These are phyloP conservation scores for Deroplatys truncata DNA, from an alignment of 2,888 invertebrate genomes.

Conservation along the genomic window DNA sequence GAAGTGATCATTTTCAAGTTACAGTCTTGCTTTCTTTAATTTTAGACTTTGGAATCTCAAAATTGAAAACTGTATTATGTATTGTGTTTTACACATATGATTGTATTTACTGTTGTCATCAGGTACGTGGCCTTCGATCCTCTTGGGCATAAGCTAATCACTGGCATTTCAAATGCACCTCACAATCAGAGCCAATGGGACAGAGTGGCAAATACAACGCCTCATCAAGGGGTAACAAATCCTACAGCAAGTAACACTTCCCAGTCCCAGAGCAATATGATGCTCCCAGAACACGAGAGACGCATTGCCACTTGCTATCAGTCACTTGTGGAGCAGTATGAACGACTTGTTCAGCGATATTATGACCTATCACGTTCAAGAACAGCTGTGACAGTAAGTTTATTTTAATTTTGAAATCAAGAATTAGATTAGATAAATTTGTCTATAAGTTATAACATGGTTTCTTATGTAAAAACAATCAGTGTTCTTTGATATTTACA, in stretches of 20 bases:
- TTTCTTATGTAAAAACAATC: too few species aligned
- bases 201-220: conserved; percentile 34
- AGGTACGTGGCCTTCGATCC: conserved; percentile 83
- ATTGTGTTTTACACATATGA: too few species aligned
- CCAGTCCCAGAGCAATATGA: not conserved
- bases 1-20: too few species aligned
- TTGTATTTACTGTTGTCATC: conserved; percentile 37
- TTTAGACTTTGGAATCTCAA: too few species aligned
- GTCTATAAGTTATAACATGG: too few species aligned
- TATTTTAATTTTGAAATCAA: too few species aligned
- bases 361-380: conserved; percentile 45
- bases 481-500: too few species aligned
- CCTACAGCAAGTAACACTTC: not conserved
- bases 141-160: conserved; percentile 74
- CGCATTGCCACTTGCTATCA: conserved; percentile 48
- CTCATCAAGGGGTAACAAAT: conserved; percentile 26
- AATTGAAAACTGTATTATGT: too few species aligned
- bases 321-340: conserved; percentile 50
- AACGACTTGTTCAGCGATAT: conserved; percentile 49
- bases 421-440: too few species aligned
- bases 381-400: conserved; percentile 46
- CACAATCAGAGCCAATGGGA: conserved; percentile 51
- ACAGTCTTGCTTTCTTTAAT: too few species aligned
- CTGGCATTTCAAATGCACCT: conserved; percentile 70
- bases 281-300: conserved; percentile 44